Evolutionary conservation across 2,797 vertebrate genomes (phyloP), one percentile per base, ranked within the genome.

Genomic region (Eulemur albifrons): DNA sequence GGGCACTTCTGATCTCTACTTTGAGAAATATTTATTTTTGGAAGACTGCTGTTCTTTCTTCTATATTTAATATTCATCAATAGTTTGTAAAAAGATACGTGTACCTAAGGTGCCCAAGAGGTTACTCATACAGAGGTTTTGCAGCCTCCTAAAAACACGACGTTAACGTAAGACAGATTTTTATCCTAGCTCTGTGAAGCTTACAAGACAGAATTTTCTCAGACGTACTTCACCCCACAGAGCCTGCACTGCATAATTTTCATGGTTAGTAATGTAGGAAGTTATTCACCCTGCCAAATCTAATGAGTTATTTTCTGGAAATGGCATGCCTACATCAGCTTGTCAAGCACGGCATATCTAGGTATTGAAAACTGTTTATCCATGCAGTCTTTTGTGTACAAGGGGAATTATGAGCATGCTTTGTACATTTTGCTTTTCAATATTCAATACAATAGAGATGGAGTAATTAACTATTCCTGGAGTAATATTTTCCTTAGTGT

Each of bases 291-390:
- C 48, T 86, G 65, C 38, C 69, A 97, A 80, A 87, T 21, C 45
- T 94, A 90, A 90, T 94, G 61, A 96, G 70, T 57, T 40, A 11
- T 95, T 88, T 96, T 93, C 67, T 94, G 30, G 54, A 96, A 97
- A 95, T 11, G 43, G 21, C 48, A 1, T 61, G 77, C 7, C 43
- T 89, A 18, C 0, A 3, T 75, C 54, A 82, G 20, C 23, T 95
- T 95, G 23, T 45, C 69, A 92, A 87, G 83, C 91, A 87, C 0
- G 90, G 32, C 1, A 6, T 52, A 90, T 43, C 30, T 89, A 95
- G 1, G 6, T 30, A 48, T 65, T 96, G 12, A 35, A 35, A 93
- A 59, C 1, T 87, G 27, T 89, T 95, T 32, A 95, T 84, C 18
- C 1, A 76, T 61, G 38, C 54, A 86, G 75, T 40, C 30, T 94